These are phyloP conservation scores for Syngnathus typhle DNA, from an alignment of 2,113 vertebrate genomes.

Conservation along the genomic window DNA sequence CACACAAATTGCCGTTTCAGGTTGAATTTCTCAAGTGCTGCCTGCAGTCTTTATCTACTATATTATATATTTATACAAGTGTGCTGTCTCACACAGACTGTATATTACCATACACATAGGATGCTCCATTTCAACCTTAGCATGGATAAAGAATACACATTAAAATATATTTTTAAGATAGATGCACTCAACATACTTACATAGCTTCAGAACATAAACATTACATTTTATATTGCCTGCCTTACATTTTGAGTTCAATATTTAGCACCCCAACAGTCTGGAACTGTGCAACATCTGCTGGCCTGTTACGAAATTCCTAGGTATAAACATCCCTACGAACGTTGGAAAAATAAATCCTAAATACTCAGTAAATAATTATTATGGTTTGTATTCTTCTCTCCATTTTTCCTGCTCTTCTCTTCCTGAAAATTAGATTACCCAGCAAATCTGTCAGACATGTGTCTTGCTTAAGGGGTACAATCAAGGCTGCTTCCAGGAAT, in stretches of 20 bases:
- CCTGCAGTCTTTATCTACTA: constrained; percentile 62
- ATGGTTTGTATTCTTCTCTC: neutral
- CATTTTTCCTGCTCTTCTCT: neutral
- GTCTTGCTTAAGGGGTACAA: neutral
- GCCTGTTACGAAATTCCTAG: constrained; percentile 19
- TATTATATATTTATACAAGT: constrained; percentile 28
- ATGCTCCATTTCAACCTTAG: constrained; percentile 46
- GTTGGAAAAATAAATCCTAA: constrained; percentile 25
- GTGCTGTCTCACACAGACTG: constrained; percentile 37
- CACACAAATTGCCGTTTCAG: constrained; percentile 47
- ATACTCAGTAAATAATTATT: neutral
- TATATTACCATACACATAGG: constrained; percentile 43
- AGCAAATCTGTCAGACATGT: neutral
- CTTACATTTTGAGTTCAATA: constrained; percentile 34
- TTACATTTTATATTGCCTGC: constrained; percentile 44
- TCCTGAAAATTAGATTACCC: neutral
- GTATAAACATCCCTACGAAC: constrained; percentile 47
- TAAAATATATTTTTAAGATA: constrained; percentile 50
- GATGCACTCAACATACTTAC: constrained; percentile 66
- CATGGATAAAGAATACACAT: constrained; percentile 58
- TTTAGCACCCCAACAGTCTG: constrained; percentile 38
- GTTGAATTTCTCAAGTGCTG: constrained; percentile 63
- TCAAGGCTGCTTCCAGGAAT: neutral
- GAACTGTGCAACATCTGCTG: constrained; percentile 51
- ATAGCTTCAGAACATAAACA: constrained; percentile 46